A percentile compares a stretch with the other conserved stretches of the same genome.
Conservation (phyloP, 2,888 invertebrate species). For the Heliconius ismenius region DNA sequence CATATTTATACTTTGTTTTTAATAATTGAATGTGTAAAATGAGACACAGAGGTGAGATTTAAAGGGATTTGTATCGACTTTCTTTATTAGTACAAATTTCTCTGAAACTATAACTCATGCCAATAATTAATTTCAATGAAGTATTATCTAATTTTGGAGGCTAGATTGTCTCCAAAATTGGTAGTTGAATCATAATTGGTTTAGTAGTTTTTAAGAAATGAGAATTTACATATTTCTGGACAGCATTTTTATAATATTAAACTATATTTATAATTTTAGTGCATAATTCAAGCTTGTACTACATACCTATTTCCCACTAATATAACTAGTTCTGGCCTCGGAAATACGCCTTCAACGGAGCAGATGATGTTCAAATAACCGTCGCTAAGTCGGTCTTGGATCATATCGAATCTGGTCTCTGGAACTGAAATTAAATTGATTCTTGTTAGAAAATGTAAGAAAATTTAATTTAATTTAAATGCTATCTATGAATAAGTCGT, state of each 20-base stretch:
- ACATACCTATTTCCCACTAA: constrained; percentile 73
- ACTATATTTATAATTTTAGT: not conserved
- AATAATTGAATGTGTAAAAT: not conserved
- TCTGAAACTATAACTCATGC: too few species aligned
- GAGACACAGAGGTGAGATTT: too few species aligned
- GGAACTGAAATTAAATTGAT: constrained; percentile 64
- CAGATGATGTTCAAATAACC: constrained; percentile 79
- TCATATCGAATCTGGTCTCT: constrained; percentile 75
- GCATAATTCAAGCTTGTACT: not conserved
- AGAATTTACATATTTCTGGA: too few species aligned
- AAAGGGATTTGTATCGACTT: too few species aligned
- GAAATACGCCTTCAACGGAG: constrained; percentile 79
- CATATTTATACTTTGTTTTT: constrained; percentile 1
- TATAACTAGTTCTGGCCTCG: constrained; percentile 76
- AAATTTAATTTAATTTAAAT: not conserved
- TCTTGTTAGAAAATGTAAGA: not conserved
- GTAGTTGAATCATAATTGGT: too few species aligned
- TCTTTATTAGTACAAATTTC: too few species aligned
- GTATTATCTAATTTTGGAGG: too few species aligned
- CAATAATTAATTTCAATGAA: too few species aligned
- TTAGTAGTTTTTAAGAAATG: too few species aligned
- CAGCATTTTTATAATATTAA: too few species aligned
- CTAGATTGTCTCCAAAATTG: too few species aligned
- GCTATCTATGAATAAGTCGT: not conserved
- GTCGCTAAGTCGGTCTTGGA: constrained; percentile 71